Evolutionary conservation across 2,113 vertebrate genomes (phyloP).

Genomic region (Cyanoderma ruficeps): DNA sequence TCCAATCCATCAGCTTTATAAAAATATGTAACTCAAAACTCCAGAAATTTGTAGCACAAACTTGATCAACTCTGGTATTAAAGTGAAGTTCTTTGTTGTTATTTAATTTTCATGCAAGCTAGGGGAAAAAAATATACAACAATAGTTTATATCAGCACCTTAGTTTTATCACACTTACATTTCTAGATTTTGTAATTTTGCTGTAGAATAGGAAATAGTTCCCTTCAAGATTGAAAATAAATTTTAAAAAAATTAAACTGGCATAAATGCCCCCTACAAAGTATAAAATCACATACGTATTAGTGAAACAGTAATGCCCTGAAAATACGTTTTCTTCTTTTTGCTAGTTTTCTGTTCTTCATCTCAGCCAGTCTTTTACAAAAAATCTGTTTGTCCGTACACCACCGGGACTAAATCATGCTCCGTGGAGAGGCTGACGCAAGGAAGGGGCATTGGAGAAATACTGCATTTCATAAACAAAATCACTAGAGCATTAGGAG

Average conservation of each 20-base stretch:
- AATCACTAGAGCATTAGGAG: constrained; percentile 64
- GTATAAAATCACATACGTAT: background rate
- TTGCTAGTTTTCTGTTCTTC: constrained; percentile 21
- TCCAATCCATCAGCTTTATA: background rate
- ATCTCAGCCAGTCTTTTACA: background rate
- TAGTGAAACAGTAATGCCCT: background rate
- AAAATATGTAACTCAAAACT: background rate
- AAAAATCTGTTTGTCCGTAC: background rate
- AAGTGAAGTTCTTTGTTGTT: background rate
- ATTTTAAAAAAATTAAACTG: background rate
- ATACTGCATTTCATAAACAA: constrained; percentile 76
- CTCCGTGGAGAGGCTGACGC: constrained; percentile 26
- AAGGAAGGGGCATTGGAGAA: constrained; percentile 63
- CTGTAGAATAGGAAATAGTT: background rate
- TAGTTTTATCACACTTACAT: background rate
- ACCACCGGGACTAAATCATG: background rate
- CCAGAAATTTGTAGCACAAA: background rate
- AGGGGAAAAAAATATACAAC: background rate
- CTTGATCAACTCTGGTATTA: background rate
- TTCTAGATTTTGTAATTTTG: constrained; percentile 13
- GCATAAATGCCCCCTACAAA: background rate
- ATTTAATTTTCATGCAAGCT: background rate
- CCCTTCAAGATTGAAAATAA: background rate
- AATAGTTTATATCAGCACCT: background rate
- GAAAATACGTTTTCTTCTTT: constrained; percentile 2